Conservation (phyloP, 37 sponge, comb jelly and placozoan genomes). For the Mnemiopsis leidyi region DNA sequence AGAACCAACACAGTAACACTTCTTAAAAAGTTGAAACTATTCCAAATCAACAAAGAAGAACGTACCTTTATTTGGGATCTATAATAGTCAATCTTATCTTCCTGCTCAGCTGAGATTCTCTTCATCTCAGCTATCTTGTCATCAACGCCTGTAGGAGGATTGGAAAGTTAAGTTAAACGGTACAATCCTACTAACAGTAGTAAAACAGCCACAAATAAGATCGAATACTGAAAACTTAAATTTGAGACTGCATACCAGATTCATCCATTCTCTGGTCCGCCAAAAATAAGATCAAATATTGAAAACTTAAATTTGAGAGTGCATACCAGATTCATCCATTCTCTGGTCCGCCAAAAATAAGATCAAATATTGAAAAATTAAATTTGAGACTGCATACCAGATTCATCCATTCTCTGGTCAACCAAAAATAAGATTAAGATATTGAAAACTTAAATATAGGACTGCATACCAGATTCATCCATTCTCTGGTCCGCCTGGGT, state of each 20-base stretch:
- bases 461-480: slow-evolving; percentile 12
- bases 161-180: too few relatives aligned
- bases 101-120: background rate
- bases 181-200: too few relatives aligned
- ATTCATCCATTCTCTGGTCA: background rate
- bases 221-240: background rate
- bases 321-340: slow-evolving; percentile 5
- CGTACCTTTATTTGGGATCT: slow-evolving; percentile 4
- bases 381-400: background rate
- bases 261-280: background rate
- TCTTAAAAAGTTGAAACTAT: too few relatives aligned
- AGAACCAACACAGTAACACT: too few relatives aligned
- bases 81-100: slow-evolving; percentile 37
- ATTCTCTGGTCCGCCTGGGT: background rate
- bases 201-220: too few relatives aligned
- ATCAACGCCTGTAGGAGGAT: background rate
- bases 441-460: background rate
- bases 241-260: background rate
- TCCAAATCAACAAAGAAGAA: background rate
- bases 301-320: background rate
- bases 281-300: background rate
- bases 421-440: background rate
- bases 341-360: too few relatives aligned
- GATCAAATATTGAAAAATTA: background rate
- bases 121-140: slow-evolving; percentile 49